Evolutionary conservation across 1,140 invertebrate genomes (phyloP).

Genomic region (Tetramorium simillimum): DNA sequence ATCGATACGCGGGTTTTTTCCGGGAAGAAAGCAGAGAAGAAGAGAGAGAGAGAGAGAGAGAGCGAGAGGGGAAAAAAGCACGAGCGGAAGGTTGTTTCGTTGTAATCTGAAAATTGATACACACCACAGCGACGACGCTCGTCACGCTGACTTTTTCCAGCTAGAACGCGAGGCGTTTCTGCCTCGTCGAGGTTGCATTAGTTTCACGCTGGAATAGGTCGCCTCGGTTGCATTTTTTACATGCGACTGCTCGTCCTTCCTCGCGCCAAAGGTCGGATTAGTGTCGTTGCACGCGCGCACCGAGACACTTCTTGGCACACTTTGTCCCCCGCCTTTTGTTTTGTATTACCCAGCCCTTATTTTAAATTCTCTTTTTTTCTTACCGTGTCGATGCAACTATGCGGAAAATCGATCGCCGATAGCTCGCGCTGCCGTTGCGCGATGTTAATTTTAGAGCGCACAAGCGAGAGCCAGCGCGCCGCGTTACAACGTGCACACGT

Average conservation of each 20-base stretch:
- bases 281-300: conserved; percentile 60
- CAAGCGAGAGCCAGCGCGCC: conserved; percentile 45
- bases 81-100: conserved; percentile 55
- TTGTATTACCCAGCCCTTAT: conserved; percentile 56
- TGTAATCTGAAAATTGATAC: conserved; percentile 62
- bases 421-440: conserved; percentile 39
- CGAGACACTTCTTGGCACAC: conserved; percentile 61
- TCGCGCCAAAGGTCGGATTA: conserved; percentile 62
- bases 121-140: conserved; percentile 35
- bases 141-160: conserved; percentile 59
- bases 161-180: conserved; percentile 53
- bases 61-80: background rate
- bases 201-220: conserved; percentile 58
- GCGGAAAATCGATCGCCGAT: conserved; percentile 62
- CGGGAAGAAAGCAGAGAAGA: conserved; percentile 19
- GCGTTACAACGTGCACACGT: conserved; percentile 29
- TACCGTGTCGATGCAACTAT: conserved; percentile 57
- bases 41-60: background rate
- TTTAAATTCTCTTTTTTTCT: conserved; percentile 60
- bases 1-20: conserved; percentile 47
- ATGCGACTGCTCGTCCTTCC: conserved; percentile 58
- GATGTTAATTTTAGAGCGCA: conserved; percentile 62
- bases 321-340: conserved; percentile 62
- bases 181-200: conserved; percentile 59
- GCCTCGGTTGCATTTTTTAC: conserved; percentile 62